Base-by-base conservation (phyloP, 2,797 vertebrate genomes). In the Mionectes olivaceus region DNA sequence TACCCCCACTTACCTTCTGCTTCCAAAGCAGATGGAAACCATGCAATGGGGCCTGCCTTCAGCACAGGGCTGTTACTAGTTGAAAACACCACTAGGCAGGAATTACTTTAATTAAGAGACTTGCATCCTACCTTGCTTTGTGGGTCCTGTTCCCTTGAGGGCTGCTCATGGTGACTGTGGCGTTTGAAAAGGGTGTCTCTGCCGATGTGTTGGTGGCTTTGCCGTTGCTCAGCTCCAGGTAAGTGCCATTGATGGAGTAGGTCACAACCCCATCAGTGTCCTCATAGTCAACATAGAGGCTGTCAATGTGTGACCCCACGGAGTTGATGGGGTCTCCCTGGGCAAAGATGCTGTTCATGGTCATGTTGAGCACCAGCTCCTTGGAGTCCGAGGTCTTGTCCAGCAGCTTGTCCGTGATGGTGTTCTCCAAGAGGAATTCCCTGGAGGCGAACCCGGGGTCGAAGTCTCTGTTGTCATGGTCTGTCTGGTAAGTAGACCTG, bases 51-150 rank as follows among this genome's bases (percentile, higher is more conserved):
- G 67, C 64, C 63, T 83, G 25, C 46, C 55, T 6, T 50, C 53
- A 43, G 23, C 15, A 69, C 2, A 49, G 79, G 30, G 52, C 44
- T 70, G 6, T 59, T 28, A 27, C 0, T 2, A 89, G 60, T 37
- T 2, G 2, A 69, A 13, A 53, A 19, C 1, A 81, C 33, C 68
- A 71, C 63, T 3, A 32, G 71, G 28, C 5, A 19, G 19, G 37
- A 67, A 65, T 32, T 11, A 52, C 18, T 49, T 27, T 7, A 19
- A 71, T 7, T 19, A 70, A 92, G n/a, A 96, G 61, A 78, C 19
- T 10, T 2, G 2, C 27, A n/a, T 53, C 97, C 96, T 98, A 99
- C 99, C 99, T 99, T 96, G 98, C 98, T 97, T 99, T 99, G 97
- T 99, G 99, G 22, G 98, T 98, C 84, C 98, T 98, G 93, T 98